A percentile compares a stretch with the other conserved stretches of the same genome.
Evolutionary conservation across 2,113 vertebrate genomes (phyloP).

Genomic region (Bos indicus): DNA sequence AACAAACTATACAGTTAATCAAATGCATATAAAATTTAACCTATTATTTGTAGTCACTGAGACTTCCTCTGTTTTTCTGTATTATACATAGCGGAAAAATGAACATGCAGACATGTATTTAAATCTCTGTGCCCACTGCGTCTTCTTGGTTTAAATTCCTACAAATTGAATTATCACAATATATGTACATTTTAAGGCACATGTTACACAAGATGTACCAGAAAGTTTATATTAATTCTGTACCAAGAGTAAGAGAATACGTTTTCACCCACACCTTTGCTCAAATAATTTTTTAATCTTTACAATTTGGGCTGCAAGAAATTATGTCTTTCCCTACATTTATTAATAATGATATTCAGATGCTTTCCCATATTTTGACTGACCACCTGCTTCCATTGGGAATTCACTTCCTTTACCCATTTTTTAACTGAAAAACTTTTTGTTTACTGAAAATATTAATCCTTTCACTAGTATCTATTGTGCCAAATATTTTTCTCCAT

Average conservation of each 20-base stretch:
- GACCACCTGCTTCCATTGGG: neutral
- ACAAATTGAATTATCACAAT: neutral
- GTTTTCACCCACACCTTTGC: neutral
- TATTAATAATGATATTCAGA: neutral
- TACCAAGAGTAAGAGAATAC: rapidly evolving
- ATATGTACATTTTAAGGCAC: neutral
- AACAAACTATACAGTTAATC: neutral
- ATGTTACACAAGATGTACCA: neutral
- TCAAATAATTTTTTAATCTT: neutral
- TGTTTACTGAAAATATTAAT: neutral
- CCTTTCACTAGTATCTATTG: neutral
- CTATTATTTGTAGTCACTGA: neutral
- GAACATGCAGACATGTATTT: neutral
- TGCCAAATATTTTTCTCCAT: neutral
- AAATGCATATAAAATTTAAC: neutral
- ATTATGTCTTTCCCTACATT: neutral
- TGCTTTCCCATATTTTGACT: neutral
- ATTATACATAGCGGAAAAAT: rapidly evolving
- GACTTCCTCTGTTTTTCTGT: neutral
- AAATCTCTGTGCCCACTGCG: neutral
- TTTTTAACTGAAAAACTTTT: neutral
- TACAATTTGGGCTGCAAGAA: neutral
- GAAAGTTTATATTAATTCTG: neutral
- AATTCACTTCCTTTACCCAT: neutral
- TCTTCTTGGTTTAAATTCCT: neutral